These are phyloP conservation scores for Eurosta solidaginis DNA, from an alignment of 1,140 invertebrate genomes.

Conservation along the genomic window DNA sequence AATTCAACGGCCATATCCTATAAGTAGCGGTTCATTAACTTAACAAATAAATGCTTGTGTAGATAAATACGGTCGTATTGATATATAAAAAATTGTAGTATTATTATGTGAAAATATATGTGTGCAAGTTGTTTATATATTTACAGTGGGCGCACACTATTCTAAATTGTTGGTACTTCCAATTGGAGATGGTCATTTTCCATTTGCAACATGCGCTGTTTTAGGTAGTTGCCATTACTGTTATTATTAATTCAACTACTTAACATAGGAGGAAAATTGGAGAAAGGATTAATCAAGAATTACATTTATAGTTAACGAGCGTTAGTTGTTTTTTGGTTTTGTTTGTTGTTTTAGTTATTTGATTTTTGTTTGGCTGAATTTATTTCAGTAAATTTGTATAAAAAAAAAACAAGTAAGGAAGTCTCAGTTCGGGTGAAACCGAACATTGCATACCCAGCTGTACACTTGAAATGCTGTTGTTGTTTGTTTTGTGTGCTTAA, in stretches of 20 bases:
- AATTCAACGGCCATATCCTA: background rate
- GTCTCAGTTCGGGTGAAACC: too few relatives aligned
- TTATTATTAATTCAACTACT: background rate
- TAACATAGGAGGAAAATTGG: background rate
- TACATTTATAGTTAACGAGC: background rate
- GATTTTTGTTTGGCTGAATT: background rate
- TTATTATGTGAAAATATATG: background rate
- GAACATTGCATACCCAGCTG: too few relatives aligned
- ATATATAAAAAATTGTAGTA: too few relatives aligned
- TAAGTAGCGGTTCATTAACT: background rate
- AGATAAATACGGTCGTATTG: too few relatives aligned
- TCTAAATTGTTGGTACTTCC: background rate
- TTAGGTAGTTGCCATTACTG: background rate
- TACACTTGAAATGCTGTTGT: too few relatives aligned
- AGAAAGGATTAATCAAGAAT: background rate
- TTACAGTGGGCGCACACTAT: background rate
- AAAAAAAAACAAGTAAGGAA: too few relatives aligned
- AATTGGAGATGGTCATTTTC: slow-evolving; percentile 14
- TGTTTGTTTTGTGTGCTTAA: too few relatives aligned
- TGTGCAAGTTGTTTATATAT: background rate
- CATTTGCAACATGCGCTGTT: background rate
- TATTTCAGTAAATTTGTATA: too few relatives aligned
- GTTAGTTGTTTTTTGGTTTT: background rate
- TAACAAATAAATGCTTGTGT: background rate
- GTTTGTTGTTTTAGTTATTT: background rate